Evolutionary conservation across 2,797 vertebrate genomes (phyloP).

Genomic region (Anomalospiza imberbis): DNA sequence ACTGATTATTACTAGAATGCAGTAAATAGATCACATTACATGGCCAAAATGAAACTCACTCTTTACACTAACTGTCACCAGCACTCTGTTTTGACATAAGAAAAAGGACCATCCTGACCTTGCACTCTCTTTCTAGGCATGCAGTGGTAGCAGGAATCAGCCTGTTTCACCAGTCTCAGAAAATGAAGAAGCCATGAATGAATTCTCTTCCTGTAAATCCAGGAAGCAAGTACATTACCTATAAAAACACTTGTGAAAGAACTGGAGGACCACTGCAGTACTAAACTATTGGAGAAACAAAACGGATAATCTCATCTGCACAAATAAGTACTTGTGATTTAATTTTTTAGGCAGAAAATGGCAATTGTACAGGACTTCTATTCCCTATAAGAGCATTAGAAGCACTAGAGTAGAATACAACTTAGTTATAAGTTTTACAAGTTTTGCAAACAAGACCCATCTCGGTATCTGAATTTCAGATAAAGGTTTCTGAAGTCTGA

Average conservation of each 20-base stretch:
- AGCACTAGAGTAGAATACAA: background rate
- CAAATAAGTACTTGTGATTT: background rate
- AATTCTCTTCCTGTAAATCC: background rate
- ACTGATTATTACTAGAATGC: background rate
- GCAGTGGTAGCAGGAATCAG: background rate
- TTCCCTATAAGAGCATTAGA: background rate
- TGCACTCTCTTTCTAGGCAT: background rate
- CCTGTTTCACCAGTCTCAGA: background rate
- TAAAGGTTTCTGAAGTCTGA: background rate
- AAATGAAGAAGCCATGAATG: background rate
- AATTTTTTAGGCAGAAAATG: background rate
- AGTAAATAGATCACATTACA: background rate
- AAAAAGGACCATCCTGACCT: background rate
- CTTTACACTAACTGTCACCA: background rate
- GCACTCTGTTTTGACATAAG: background rate
- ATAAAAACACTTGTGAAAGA: background rate
- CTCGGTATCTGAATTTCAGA: background rate
- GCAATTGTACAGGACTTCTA: background rate
- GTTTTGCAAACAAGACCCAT: background rate
- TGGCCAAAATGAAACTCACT: background rate
- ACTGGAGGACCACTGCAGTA: background rate
- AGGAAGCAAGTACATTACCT: background rate
- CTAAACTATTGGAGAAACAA: background rate
- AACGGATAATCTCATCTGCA: background rate
- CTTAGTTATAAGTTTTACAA: background rate